These are phyloP conservation scores for Leguminivora glycinivorella DNA, from an alignment of 1,140 invertebrate genomes.

Conservation along the genomic window DNA sequence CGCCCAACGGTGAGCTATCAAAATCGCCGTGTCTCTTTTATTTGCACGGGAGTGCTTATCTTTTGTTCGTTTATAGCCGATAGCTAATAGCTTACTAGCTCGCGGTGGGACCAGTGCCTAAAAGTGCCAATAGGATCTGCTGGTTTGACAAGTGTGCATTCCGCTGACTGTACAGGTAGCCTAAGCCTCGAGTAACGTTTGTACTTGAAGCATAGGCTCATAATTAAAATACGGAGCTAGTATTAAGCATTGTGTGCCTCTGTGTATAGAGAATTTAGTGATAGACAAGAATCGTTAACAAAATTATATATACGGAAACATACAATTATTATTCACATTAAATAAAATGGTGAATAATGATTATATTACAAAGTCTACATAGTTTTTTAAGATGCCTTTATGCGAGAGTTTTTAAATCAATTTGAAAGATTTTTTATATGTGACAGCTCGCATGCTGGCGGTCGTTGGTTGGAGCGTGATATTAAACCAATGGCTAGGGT, in stretches of 20 bases:
- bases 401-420: conserved; percentile 45
- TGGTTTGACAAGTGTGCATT: conserved; percentile 39
- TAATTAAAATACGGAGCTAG: conserved; percentile 43
- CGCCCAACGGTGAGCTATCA: too few species aligned
- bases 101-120: too few species aligned
- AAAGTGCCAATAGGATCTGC: neutral
- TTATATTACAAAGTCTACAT: conserved; percentile 41
- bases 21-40: too few species aligned
- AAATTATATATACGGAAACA: conserved; percentile 40
- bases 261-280: conserved; percentile 63
- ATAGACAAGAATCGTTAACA: conserved; percentile 43
- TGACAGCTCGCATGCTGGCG: conserved; percentile 43
- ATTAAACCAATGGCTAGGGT: conserved; percentile 60
- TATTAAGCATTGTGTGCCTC: conserved; percentile 74
- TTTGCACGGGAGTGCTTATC: too few species aligned
- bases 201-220: conserved; percentile 46
- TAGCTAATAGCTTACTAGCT: too few species aligned
- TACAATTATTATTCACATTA: conserved; percentile 45
- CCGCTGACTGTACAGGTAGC: conserved; percentile 41
- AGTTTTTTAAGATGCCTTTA: conserved; percentile 62
- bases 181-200: conserved; percentile 42
- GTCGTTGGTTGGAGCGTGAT: conserved; percentile 59
- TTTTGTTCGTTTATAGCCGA: too few species aligned
- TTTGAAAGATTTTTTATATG: conserved; percentile 35
- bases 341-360: conserved; percentile 42